phyloP scores from a whole-genome alignment of 2,113 vertebrate genomes.

The Reinhardtius hippoglossoides region DNA sequence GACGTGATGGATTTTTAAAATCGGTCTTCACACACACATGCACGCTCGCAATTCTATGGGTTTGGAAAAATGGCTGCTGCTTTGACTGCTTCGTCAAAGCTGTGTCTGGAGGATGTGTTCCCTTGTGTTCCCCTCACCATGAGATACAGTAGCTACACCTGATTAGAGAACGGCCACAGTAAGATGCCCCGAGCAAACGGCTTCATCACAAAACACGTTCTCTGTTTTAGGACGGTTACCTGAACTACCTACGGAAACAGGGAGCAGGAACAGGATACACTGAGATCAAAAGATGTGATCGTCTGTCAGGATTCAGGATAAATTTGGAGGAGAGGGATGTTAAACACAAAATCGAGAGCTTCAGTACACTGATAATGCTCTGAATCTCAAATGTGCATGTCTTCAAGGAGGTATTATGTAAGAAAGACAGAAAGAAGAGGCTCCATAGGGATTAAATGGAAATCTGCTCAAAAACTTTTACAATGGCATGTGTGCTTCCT shows the following conservation, averaged over 20 bases:
- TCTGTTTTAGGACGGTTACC: background rate
- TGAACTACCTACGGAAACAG: background rate
- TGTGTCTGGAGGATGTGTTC: slow-evolving; percentile 7
- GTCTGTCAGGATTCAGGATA: slow-evolving; percentile 8
- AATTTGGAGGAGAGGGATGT: slow-evolving; percentile 13
- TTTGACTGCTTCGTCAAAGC: slow-evolving; percentile 30
- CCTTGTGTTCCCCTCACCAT: background rate
- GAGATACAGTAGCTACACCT: background rate
- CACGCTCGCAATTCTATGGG: background rate
- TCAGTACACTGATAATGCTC: slow-evolving; percentile 5
- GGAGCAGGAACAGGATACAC: background rate
- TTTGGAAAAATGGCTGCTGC: background rate
- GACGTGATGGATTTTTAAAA: slow-evolving; percentile 34
- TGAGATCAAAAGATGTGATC: slow-evolving; percentile 16
- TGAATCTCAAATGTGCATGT: slow-evolving; percentile 2
- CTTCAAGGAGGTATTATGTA: slow-evolving; percentile 17
- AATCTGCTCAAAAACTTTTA: slow-evolving; percentile 17
- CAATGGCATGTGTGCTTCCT: background rate
- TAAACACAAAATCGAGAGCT: slow-evolving; percentile 13
- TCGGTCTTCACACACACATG: slow-evolving; percentile 22
- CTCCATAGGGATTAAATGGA: slow-evolving; percentile 15
- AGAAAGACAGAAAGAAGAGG: slow-evolving; percentile 23
- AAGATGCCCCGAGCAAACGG: background rate
- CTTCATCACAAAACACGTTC: no score
- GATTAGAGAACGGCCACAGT: slow-evolving; percentile 5